These are phyloP conservation scores for Rallus crepitans DNA, from an alignment of 2,797 vertebrate species.

Conservation along the genomic window DNA sequence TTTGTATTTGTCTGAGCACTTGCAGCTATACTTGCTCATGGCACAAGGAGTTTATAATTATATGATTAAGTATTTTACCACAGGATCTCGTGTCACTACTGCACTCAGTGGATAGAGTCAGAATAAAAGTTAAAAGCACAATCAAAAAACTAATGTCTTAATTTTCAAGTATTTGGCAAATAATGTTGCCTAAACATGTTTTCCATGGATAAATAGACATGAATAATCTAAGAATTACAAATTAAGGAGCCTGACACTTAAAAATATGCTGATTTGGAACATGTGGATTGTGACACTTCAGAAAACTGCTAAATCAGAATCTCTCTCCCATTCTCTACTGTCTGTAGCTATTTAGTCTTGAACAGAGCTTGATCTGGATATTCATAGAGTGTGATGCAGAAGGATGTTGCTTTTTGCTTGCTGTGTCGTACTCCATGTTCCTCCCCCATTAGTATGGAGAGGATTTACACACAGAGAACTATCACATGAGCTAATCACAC, in stretches of 20 bases:
- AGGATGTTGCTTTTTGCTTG: background rate
- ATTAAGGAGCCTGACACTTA: background rate
- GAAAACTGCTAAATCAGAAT: background rate
- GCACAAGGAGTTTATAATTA: background rate
- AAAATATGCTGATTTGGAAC: background rate
- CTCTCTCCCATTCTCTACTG: background rate
- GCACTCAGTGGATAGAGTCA: background rate
- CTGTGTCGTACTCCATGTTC: background rate
- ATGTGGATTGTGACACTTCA: background rate
- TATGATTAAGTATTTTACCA: background rate
- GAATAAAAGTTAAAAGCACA: background rate
- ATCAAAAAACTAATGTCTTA: background rate
- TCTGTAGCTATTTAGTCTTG: background rate
- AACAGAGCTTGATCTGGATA: background rate
- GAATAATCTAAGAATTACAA: background rate
- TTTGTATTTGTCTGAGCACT: background rate
- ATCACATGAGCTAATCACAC: background rate
- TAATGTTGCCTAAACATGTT: background rate
- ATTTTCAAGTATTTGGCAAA: background rate
- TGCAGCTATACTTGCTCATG: background rate
- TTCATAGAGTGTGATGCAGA: fast-evolving
- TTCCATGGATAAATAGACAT: background rate
- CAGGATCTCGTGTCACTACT: background rate
- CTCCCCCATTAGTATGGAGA: background rate
- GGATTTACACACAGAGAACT: background rate